phyloP scores from a whole-genome alignment of 2,113 vertebrate genomes.

The Zosterops pallidus region DNA sequence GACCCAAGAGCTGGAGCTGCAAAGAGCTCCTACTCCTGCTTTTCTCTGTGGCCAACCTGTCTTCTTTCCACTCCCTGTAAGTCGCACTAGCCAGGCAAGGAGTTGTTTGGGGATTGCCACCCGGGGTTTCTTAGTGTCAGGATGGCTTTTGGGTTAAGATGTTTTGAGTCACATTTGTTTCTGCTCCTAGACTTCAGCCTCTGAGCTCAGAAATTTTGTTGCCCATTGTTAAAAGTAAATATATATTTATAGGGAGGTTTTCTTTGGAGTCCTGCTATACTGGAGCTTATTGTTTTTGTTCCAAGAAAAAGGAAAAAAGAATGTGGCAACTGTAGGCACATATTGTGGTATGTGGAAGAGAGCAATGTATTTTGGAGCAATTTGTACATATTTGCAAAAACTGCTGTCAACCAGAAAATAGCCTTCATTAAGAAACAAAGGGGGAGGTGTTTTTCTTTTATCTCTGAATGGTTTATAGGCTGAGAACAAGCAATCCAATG shows the following conservation, averaged over 20 bases:
- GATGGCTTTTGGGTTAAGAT: not conserved
- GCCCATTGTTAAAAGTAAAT: not conserved
- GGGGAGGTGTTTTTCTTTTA: not conserved
- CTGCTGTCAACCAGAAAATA: not conserved
- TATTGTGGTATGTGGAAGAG: not conserved
- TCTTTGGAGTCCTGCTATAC: not conserved
- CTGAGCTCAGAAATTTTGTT: not conserved
- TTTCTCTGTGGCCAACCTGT: not conserved
- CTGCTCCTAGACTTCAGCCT: not conserved
- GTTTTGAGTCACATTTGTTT: not conserved
- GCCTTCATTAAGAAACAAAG: not conserved
- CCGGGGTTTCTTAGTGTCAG: not conserved
- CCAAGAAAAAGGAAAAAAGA: not conserved
- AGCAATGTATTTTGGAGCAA: not conserved
- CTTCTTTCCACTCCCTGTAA: not conserved
- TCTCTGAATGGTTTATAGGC: not conserved
- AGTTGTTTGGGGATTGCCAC: not conserved
- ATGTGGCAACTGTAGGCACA: not conserved
- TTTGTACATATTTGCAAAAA: constrained; percentile 14
- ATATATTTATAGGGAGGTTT: not conserved
- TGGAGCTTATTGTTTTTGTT: not conserved
- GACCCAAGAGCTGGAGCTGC: constrained; percentile 7
- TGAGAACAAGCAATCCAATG: not conserved
- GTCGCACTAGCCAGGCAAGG: not conserved
- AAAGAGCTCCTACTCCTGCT: not conserved